A percentile compares a stretch with the other conserved stretches of the same genome.
Evolutionary conservation across 2,888 invertebrate genomes (phyloP).

Genomic region (Ptychoptera contaminata): DNA sequence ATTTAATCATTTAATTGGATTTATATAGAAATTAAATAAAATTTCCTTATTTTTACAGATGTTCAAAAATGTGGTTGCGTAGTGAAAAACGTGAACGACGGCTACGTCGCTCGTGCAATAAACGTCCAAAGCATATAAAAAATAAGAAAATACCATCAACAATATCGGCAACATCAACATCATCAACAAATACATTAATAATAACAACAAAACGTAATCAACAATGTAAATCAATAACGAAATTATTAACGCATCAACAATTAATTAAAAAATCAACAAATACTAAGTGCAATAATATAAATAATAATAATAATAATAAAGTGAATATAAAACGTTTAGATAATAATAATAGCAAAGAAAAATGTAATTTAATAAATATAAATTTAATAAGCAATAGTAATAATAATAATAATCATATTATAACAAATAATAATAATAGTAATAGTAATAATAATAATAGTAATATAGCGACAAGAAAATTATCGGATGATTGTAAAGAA

Average conservation of each 20-base stretch:
- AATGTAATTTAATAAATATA: too few relatives aligned
- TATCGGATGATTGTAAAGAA: constrained; percentile 12
- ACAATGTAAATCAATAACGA: too few relatives aligned
- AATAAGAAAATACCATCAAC: background rate
- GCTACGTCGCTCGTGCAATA: constrained; percentile 21
- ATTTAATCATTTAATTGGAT: too few relatives aligned
- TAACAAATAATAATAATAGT: background rate
- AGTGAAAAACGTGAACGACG: constrained; percentile 47
- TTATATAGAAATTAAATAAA: background rate
- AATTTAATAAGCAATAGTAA: too few relatives aligned
- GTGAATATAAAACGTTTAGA: background rate
- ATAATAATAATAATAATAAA: background rate
- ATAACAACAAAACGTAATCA: constrained; percentile 1
- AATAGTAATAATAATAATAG: background rate
- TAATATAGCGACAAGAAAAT: constrained; percentile 4
- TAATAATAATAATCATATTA: background rate
- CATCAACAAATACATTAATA: background rate
- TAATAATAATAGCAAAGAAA: background rate
- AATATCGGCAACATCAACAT: background rate
- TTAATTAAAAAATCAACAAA: background rate
- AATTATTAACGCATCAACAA: background rate
- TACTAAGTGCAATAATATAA: constrained; percentile 3
- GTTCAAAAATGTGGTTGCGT: constrained; percentile 44
- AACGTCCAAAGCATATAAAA: constrained; percentile 2
- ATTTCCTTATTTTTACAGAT: constrained; percentile 1